Evolutionary conservation across 35 echinoderm and acorn worm species (phyloP).

Genomic region (Heliocidaris erythrogramma): DNA sequence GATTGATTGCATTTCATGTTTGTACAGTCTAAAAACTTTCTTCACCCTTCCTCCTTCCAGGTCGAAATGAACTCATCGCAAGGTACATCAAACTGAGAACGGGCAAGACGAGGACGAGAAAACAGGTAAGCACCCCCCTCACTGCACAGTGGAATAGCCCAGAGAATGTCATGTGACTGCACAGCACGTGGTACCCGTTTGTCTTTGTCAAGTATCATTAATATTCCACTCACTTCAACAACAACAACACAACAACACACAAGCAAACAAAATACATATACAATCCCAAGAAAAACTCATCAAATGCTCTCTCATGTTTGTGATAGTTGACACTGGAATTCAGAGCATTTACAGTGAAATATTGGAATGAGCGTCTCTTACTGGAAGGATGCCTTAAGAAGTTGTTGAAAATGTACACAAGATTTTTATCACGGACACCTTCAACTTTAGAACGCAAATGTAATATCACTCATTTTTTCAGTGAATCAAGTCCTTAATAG

Average conservation of each 20-base stretch:
- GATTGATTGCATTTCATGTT: too few relatives aligned
- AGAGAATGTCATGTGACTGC: not conserved
- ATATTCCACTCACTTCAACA: not conserved
- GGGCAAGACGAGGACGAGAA: constrained; percentile 96
- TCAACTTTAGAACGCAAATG: not conserved
- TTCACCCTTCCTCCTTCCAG: constrained; percentile 26
- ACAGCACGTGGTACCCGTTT: not conserved
- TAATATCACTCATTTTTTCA: not conserved
- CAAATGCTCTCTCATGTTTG: not conserved
- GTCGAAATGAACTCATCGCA: constrained; percentile 99
- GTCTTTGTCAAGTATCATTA: not conserved
- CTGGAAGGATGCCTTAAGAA: not conserved
- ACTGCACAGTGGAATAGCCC: not conserved
- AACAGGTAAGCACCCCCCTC: constrained; percentile 79
- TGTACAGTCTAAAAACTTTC: not conserved
- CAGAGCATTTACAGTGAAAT: not conserved
- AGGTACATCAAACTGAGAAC: constrained; percentile 99
- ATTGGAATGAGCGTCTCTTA: not conserved
- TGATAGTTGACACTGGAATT: not conserved
- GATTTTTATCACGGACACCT: not conserved
- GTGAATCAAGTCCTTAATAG: not conserved
- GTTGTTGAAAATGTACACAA: not conserved
- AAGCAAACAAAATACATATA: not conserved
- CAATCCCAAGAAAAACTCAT: not conserved
- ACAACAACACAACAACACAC: not conserved